phyloP scores from a whole-genome alignment of 2,113 vertebrate genomes.

The Enhydra lutris region DNA sequence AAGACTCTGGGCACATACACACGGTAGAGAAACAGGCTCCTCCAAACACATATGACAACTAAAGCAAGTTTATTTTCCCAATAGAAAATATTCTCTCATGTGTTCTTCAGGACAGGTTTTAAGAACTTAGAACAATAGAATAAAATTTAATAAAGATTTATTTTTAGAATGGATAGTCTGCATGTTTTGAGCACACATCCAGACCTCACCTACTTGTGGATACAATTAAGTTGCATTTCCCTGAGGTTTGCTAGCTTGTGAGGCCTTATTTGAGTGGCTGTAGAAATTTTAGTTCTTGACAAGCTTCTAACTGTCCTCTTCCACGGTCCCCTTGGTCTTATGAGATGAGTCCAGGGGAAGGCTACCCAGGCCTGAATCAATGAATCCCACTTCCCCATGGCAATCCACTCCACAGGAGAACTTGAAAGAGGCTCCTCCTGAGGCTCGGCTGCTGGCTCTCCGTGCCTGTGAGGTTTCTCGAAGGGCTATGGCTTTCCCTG shows the following conservation, averaged over 20 bases:
- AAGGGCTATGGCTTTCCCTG: background rate
- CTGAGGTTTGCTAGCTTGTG: background rate
- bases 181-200: background rate
- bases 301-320: background rate
- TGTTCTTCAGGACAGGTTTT: background rate
- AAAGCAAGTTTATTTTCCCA: background rate
- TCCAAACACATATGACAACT: background rate
- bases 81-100: background rate
- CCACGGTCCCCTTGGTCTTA: rapidly evolving
- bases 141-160: background rate
- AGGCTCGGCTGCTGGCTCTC: background rate
- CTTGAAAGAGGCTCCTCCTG: background rate
- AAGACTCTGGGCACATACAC: background rate
- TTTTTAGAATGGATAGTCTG: background rate
- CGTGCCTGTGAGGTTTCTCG: rapidly evolving
- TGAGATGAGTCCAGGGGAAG: background rate
- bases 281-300: background rate
- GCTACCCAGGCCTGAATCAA: background rate
- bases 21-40: background rate
- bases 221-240: background rate
- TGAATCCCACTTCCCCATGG: no score
- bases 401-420: background rate
- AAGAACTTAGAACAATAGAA: background rate
- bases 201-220: background rate
- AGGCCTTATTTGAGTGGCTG: background rate